phyloP scores from a whole-genome alignment of 2,888 invertebrate genomes.

The Chymomyza caudatula region DNA sequence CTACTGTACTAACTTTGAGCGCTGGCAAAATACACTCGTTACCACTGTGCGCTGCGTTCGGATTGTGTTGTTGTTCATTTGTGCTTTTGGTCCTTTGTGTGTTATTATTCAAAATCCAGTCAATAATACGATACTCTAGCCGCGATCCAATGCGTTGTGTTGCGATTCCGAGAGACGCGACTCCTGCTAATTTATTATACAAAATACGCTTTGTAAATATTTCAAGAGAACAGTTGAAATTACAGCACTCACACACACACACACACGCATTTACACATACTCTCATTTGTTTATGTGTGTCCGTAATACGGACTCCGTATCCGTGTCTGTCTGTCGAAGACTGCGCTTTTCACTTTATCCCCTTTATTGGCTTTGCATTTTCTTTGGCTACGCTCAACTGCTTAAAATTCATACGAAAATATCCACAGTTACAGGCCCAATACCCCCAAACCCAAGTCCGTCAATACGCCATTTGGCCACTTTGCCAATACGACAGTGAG shows the following conservation, averaged over 20 bases:
- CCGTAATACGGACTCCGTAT: no score
- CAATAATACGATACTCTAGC: constrained; percentile 62
- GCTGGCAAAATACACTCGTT: background rate
- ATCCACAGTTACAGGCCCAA: constrained; percentile 23
- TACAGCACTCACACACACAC: constrained; percentile 32
- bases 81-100: constrained; percentile 57
- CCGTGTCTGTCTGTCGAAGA: constrained; percentile 17
- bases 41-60: background rate
- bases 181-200: background rate
- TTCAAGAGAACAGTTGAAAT: constrained; percentile 63
- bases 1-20: no score
- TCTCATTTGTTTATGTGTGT: constrained; percentile 6
- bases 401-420: constrained; percentile 69
- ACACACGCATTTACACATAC: background rate
- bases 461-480: constrained; percentile 9
- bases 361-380: constrained; percentile 64
- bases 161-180: constrained; percentile 7
- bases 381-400: constrained; percentile 40
- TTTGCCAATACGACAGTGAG: background rate
- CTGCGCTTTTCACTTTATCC: constrained; percentile 64
- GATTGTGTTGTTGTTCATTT: constrained; percentile 2
- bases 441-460: background rate
- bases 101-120: constrained; percentile 73
- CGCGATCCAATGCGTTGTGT: background rate
- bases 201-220: constrained; percentile 48